Evolutionary conservation across 2,113 vertebrate genomes (phyloP).

Genomic region (Myiozetetes cayanensis): DNA sequence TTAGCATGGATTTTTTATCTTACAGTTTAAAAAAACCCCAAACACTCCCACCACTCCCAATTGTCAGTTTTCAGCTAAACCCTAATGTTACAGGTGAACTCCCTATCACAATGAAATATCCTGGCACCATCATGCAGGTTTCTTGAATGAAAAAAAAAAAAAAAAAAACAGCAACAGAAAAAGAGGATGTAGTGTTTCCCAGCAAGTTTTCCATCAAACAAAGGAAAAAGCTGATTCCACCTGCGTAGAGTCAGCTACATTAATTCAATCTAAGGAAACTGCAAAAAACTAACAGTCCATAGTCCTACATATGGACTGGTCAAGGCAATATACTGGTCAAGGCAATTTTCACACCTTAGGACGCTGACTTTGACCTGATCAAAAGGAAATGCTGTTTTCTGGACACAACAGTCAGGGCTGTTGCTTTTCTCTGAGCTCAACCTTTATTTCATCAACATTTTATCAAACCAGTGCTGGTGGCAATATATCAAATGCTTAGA

Average conservation of each 20-base stretch:
- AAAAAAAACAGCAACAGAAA: background rate
- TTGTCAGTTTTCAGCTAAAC: background rate
- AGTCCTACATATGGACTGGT: background rate
- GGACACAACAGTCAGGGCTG: background rate
- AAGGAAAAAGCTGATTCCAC: background rate
- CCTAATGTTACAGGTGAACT: background rate
- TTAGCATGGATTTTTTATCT: background rate
- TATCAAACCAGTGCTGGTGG: background rate
- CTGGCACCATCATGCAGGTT: background rate
- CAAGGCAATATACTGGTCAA: background rate
- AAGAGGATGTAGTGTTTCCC: background rate
- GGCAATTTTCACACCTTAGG: background rate
- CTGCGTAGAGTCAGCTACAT: background rate
- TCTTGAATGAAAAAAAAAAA: background rate
- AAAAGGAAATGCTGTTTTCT: background rate
- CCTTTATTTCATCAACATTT: background rate
- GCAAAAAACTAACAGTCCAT: background rate
- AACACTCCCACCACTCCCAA: fast-evolving
- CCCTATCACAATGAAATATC: background rate
- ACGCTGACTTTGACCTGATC: background rate
- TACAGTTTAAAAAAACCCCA: background rate
- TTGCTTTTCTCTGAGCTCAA: background rate
- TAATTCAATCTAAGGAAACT: background rate
- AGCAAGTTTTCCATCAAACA: background rate
- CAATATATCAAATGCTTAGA: background rate